Evolutionary conservation across 2,888 invertebrate species (phyloP), one percentile per base, ranked within the genome.

Genomic region (Epistrophe eligans): DNA sequence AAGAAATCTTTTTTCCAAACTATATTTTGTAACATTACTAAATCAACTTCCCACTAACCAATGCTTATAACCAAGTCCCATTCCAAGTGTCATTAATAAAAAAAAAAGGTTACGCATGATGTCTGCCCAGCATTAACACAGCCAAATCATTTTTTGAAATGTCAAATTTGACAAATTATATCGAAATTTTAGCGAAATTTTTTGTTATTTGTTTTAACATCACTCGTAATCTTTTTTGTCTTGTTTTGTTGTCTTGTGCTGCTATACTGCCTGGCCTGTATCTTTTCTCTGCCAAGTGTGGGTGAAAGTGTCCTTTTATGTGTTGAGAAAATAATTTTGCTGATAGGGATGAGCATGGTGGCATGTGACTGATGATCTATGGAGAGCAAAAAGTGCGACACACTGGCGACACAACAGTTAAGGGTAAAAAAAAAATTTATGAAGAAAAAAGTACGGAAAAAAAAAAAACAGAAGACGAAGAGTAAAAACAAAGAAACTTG

Each of bases 111-210:
- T 57, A 57, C 17, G 35, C 35, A 40, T 62, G 40, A 40, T 40
- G 60, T 38, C 60, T 57, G 17, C n/a, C 17, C 35, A 57, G 15
- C 32, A 57, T 57, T 57, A 57, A 60, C 38, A 40, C 48, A 43
- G 19, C 50, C 50, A 77, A 80, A 80, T 77, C 76, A 77, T 60
- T 80, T 79, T 84, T 84, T 72, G 48, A 50, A 77, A 38, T 60
- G 76, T 71, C 76, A 84, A 79, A 66, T 66, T 72, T 84, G 80
- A 84, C 66, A 84, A 80, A 84, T 79, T 79, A 71, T 66, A 73
- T 71, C 52, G 62, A 35, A 58, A 50, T 70, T 70, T 70, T 70
- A 70, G 70, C 52, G 52, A 70, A 62, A 19, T 58, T 38, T n/a
- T 67, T 24, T 57, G 57, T 35, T 35, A 38, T 45, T 32, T 19